These are phyloP conservation scores for Salticus scenicus DNA, from an alignment of 2,888 invertebrate genomes.

Conservation along the genomic window DNA sequence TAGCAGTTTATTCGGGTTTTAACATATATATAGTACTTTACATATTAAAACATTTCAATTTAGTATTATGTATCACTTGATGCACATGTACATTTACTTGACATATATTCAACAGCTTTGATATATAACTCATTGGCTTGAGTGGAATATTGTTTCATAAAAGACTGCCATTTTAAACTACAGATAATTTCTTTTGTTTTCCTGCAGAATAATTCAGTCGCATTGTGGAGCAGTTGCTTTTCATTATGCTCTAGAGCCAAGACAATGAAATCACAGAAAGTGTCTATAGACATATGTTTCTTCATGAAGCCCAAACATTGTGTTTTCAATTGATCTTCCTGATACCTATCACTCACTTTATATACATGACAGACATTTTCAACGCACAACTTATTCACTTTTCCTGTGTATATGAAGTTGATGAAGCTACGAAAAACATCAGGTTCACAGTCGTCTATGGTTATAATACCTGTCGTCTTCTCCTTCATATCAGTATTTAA, in stretches of 20 bases:
- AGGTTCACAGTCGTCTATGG: background rate
- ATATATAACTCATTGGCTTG: too few species aligned
- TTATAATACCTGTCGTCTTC: background rate
- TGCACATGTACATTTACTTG: too few species aligned
- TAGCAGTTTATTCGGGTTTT: too few species aligned
- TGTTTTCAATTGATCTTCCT: background rate
- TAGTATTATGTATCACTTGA: too few species aligned
- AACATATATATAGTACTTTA: too few species aligned
- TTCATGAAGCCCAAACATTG: background rate
- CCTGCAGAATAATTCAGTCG: too few species aligned
- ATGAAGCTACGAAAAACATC: background rate
- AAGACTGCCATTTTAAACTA: too few species aligned
- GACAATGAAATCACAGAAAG: too few species aligned
- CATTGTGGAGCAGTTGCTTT: background rate
- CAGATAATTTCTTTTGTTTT: too few species aligned
- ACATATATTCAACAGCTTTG: too few species aligned
- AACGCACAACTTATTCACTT: background rate
- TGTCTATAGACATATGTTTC: background rate
- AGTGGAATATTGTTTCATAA: too few species aligned
- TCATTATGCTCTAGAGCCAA: background rate
- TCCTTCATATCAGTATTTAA: background rate
- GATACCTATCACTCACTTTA: background rate
- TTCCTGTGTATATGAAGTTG: background rate
- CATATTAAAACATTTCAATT: too few species aligned
- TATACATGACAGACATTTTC: background rate